A percentile compares a stretch with the other conserved stretches of the same genome.
These are phyloP conservation scores for Quadroppia sp. DNA, from an alignment of 2,888 invertebrate species.

Conservation along the genomic window DNA sequence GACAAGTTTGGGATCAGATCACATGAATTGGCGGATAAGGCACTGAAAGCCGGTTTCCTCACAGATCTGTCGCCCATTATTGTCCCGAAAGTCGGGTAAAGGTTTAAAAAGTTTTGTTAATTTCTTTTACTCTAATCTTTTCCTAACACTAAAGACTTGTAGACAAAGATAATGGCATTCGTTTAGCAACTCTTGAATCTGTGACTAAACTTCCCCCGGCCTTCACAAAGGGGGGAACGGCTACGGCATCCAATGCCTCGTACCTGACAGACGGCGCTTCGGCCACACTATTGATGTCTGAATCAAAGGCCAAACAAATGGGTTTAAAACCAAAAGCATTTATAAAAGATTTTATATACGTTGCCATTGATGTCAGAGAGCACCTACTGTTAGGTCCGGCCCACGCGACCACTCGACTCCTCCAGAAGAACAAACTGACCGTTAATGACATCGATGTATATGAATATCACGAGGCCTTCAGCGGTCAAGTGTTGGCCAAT, in stretches of 20 bases:
- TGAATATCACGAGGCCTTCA: conserved; percentile 99
- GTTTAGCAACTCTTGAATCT: conserved; percentile 82
- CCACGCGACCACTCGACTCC: conserved; percentile 86
- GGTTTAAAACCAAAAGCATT: conserved; percentile 96
- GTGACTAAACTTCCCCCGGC: conserved; percentile 88
- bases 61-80: conserved; percentile 80
- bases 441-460: conserved; percentile 88
- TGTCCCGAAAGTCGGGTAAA: conserved; percentile 49
- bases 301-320: conserved; percentile 84
- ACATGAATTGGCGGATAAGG: conserved; percentile 78
- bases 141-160: conserved; percentile 57
- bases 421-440: conserved; percentile 78
- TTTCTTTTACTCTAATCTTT: neutral
- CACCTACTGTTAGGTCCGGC: conserved; percentile 81
- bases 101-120: conserved; percentile 50
- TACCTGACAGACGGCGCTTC: conserved; percentile 97
- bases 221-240: conserved; percentile 94
- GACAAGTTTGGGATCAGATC: conserved; percentile 91
- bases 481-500: conserved; percentile 94
- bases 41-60: conserved; percentile 78
- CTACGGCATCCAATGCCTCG: conserved; percentile 95
- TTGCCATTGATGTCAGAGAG: conserved; percentile 95
- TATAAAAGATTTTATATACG: conserved; percentile 78
- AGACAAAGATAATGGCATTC: conserved; percentile 87
- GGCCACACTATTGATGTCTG: conserved; percentile 90